A percentile compares a stretch with the other conserved stretches of the same genome.
These are phyloP conservation scores for Malachius bipustulatus DNA, from an alignment of 2,888 invertebrate species.

Conservation along the genomic window DNA sequence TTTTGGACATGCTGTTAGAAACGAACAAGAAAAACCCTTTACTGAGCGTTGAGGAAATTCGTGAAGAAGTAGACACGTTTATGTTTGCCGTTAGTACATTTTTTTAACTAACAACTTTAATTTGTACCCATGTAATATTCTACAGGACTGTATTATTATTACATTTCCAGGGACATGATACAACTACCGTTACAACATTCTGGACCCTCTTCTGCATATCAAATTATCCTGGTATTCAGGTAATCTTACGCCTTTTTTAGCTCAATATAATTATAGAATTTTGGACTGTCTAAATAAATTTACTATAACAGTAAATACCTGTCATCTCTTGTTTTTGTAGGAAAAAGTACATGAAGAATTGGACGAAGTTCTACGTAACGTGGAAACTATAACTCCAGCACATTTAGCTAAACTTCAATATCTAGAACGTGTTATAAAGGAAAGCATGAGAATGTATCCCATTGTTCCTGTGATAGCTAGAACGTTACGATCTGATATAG, in stretches of 20 bases:
- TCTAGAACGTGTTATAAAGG: slow-evolving; percentile 32
- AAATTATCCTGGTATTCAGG: slow-evolving; percentile 32
- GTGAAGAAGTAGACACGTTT: background rate
- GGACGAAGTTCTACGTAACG: slow-evolving; percentile 26
- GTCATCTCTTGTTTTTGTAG: slow-evolving; percentile 19
- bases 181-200: slow-evolving; percentile 31
- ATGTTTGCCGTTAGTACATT: slow-evolving; percentile 2
- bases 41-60: background rate
- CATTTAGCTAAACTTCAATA: slow-evolving; percentile 32
- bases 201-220: slow-evolving; percentile 33
- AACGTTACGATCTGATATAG: slow-evolving; percentile 24
- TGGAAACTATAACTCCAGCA: slow-evolving; percentile 25
- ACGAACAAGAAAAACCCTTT: background rate
- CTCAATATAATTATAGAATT: background rate
- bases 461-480: slow-evolving; percentile 29
- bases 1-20: slow-evolving; percentile 1
- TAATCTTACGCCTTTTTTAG: slow-evolving; percentile 17
- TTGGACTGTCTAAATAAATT: background rate
- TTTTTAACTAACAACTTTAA: background rate
- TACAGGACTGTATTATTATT: slow-evolving; percentile 6
- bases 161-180: slow-evolving; percentile 33
- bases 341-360: slow-evolving; percentile 30
- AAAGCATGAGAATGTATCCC: slow-evolving; percentile 29
- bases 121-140: background rate
- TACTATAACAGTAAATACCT: background rate